Evolutionary conservation across 2,888 invertebrate species (phyloP).

Genomic region (Cylloceria caligata): DNA sequence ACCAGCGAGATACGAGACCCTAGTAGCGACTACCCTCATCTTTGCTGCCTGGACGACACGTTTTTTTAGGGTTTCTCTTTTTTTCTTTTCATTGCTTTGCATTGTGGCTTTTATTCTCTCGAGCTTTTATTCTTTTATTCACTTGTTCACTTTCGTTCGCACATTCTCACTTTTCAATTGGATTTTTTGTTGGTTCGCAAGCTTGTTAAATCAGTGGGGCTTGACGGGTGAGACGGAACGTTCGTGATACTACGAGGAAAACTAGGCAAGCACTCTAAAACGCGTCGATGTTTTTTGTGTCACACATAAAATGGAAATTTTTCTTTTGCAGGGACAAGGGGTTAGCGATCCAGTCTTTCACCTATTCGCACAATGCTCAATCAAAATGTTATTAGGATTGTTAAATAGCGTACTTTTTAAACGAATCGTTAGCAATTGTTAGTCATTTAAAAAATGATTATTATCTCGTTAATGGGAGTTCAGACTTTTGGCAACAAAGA

Average conservation of each 20-base stretch:
- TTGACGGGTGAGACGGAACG: constrained; percentile 57
- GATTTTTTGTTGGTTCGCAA: constrained; percentile 25
- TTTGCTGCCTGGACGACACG: constrained; percentile 80
- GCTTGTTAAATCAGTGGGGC: constrained; percentile 39
- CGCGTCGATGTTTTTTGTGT: constrained; percentile 5
- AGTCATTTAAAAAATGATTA: too few relatives aligned
- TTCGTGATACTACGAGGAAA: constrained; percentile 56
- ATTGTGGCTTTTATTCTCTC: constrained; percentile 43
- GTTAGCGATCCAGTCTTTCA: background rate
- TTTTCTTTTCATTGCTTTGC: constrained; percentile 32
- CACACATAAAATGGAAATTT: background rate
- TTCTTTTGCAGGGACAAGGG: background rate
- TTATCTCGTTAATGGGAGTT: too few relatives aligned
- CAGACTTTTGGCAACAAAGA: background rate
- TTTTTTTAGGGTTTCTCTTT: constrained; percentile 32
- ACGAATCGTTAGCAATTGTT: too few relatives aligned
- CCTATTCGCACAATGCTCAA: background rate
- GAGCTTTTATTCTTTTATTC: constrained; percentile 43
- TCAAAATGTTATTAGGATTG: too few relatives aligned
- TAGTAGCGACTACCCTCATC: constrained; percentile 77
- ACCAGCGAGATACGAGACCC: constrained; percentile 83
- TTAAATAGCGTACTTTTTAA: background rate
- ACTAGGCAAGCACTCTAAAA: constrained; percentile 50
- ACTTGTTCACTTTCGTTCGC: constrained; percentile 25
- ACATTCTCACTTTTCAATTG: constrained; percentile 57